These are phyloP conservation scores for Sceloporus tristichus DNA, from an alignment of 2,113 vertebrate species.

Conservation along the genomic window DNA sequence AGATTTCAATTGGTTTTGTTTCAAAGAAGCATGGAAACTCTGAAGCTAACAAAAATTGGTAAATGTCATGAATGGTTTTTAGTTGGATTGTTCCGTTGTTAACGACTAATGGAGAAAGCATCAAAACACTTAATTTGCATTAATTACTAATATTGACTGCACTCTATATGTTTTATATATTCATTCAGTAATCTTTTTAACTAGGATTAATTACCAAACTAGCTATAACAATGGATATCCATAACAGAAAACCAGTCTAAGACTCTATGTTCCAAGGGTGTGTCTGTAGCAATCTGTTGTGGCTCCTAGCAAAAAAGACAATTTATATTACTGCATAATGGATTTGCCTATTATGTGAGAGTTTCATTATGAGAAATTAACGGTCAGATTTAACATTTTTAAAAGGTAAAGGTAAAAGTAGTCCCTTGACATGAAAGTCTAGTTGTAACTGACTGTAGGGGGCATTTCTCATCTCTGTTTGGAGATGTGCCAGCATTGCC, in stretches of 20 bases:
- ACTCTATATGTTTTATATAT: background rate
- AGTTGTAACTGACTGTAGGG: too few relatives aligned
- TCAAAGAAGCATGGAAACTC: background rate
- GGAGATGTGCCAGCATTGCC: too few relatives aligned
- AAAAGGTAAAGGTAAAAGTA: too few relatives aligned
- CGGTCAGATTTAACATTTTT: too few relatives aligned
- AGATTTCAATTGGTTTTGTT: background rate
- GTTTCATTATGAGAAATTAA: too few relatives aligned
- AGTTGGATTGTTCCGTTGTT: background rate
- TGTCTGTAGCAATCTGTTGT: background rate
- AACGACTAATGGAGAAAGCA: background rate
- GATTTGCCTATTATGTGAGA: too few relatives aligned
- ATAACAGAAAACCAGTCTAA: background rate
- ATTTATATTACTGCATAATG: background rate
- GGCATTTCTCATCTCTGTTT: too few relatives aligned
- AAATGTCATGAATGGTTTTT: background rate
- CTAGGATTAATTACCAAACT: background rate
- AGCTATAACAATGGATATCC: background rate
- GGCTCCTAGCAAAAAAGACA: too few relatives aligned
- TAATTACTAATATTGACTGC: background rate
- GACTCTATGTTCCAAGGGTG: too few relatives aligned
- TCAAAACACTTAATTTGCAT: background rate
- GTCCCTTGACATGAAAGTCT: too few relatives aligned
- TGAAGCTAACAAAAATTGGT: background rate
- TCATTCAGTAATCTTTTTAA: background rate